phyloP scores from a whole-genome alignment of 2,888 invertebrate genomes.

The Augiades crinisus region DNA sequence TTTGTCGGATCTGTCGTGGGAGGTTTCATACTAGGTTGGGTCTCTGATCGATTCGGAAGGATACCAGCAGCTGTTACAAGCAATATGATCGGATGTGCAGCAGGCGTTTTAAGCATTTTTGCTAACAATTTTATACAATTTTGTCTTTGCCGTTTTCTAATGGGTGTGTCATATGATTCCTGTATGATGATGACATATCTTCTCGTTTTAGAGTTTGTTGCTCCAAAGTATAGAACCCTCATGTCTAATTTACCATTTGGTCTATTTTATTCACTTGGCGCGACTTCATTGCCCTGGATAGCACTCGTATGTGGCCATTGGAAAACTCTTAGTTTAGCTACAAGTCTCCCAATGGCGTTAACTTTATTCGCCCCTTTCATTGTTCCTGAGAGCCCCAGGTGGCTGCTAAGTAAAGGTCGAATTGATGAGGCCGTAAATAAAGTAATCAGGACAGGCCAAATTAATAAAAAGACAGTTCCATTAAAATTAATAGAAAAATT shows the following conservation, averaged over 20 bases:
- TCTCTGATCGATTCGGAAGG: slow-evolving; percentile 58
- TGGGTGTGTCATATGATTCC: slow-evolving; percentile 63
- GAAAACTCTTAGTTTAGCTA: slow-evolving; percentile 53
- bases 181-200: slow-evolving; percentile 64
- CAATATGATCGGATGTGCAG: slow-evolving; percentile 52
- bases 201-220: slow-evolving; percentile 55
- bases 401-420: slow-evolving; percentile 56
- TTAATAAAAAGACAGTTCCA: slow-evolving; percentile 52
- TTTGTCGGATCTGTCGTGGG: slow-evolving; percentile 61
- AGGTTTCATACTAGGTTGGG: slow-evolving; percentile 55
- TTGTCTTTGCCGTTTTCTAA: slow-evolving; percentile 52
- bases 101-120: slow-evolving; percentile 51
- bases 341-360: slow-evolving; percentile 53
- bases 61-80: slow-evolving; percentile 52
- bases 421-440: slow-evolving; percentile 52
- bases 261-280: slow-evolving; percentile 48
- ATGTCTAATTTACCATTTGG: slow-evolving; percentile 58
- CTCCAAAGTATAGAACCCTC: slow-evolving; percentile 59
- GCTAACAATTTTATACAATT: slow-evolving; percentile 48
- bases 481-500: slow-evolving; percentile 48
- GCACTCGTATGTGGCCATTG: slow-evolving; percentile 57
- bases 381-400: slow-evolving; percentile 63
- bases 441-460: slow-evolving; percentile 45
- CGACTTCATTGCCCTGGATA: slow-evolving; percentile 54
- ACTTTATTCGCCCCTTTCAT: slow-evolving; percentile 50